These are phyloP conservation scores for Drosophila repleta DNA, from an alignment of 1,140 invertebrate species.

Conservation along the genomic window DNA sequence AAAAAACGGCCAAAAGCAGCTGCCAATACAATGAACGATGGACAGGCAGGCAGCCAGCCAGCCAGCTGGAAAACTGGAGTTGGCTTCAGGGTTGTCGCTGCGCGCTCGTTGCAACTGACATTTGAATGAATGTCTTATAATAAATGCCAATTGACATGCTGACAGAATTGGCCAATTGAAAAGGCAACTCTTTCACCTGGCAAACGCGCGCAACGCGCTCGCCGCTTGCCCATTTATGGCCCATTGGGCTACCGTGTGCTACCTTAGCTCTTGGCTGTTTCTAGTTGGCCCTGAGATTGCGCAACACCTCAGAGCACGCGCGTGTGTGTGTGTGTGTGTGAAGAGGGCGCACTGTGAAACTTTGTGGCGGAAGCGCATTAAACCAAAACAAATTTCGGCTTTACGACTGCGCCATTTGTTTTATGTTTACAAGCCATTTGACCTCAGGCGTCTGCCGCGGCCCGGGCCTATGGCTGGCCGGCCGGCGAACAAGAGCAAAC, in stretches of 20 bases:
- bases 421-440: slow-evolving; percentile 73
- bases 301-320: too few species aligned
- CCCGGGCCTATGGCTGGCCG: slow-evolving; percentile 8
- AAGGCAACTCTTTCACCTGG: slow-evolving; percentile 59
- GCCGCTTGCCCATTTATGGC: slow-evolving; percentile 35
- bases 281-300: slow-evolving; percentile 37
- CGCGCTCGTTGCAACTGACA: slow-evolving; percentile 49
- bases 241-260: slow-evolving; percentile 4
- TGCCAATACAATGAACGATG: slow-evolving; percentile 47
- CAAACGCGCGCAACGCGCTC: not conserved
- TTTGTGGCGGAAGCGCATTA: slow-evolving; percentile 44
- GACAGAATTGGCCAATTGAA: slow-evolving; percentile 55
- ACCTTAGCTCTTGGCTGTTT: not conserved
- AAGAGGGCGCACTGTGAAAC: slow-evolving; percentile 13
- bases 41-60: slow-evolving; percentile 16
- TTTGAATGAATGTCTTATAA: slow-evolving; percentile 78
- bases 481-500: too few species aligned
- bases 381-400: slow-evolving; percentile 42
- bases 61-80: slow-evolving; percentile 16
- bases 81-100: slow-evolving; percentile 17
- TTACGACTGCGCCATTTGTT: slow-evolving; percentile 61
- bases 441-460: slow-evolving; percentile 51
- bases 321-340: not conserved
- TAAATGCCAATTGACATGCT: slow-evolving; percentile 75
- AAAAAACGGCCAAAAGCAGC: slow-evolving; percentile 36